Evolutionary conservation across 2,797 vertebrate genomes (phyloP), one percentile per base, ranked within the genome.

Genomic region (Octomys mimax): DNA sequence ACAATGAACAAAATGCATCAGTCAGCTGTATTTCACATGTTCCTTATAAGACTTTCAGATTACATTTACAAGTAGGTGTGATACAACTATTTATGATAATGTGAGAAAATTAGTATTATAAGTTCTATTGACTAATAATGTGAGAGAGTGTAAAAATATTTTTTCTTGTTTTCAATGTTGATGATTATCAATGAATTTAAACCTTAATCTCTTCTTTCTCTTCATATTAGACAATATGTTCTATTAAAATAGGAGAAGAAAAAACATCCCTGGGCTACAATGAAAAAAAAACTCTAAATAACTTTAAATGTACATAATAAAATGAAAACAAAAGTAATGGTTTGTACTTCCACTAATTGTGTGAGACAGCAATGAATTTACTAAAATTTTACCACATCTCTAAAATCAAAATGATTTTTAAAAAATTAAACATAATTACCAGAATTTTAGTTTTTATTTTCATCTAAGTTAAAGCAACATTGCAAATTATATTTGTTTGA

Each of bases 291-390:
- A 78, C 46, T 80, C 31, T 33, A 96, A 95, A 92, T 31, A 71
- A 94, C 39, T 82, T 54, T 89, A 98, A 66, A 90, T 79, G 0
- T 54, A 12, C 42, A 96, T 95, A 94, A 52, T 94, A 12, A 82
- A 70, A 68, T 80, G 4, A 94, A 36, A 91, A 94, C 52, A 83
- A 93, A 97, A 97, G 91, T 68, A 98, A 98, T 95, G 54, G 82
- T 85, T 96, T 97, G 21, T 73, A 97, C 83, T 97, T 97, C 93
- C 21, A 92, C 61, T 71, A 13, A 93, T 88, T 68, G 92, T 97
- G 87, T 95, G 14, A 49, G 95, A 95, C 85, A 73, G 90, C 97
- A 97, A 95, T 96, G 97, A 83, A 97, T 79, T 98, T 97, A 98
- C 79, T 96, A 96, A 97, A 97, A 97, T 86, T 97, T 97, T 78